Conservation (phyloP, 2,797 vertebrate genomes). For the Acridotheres tristis region DNA sequence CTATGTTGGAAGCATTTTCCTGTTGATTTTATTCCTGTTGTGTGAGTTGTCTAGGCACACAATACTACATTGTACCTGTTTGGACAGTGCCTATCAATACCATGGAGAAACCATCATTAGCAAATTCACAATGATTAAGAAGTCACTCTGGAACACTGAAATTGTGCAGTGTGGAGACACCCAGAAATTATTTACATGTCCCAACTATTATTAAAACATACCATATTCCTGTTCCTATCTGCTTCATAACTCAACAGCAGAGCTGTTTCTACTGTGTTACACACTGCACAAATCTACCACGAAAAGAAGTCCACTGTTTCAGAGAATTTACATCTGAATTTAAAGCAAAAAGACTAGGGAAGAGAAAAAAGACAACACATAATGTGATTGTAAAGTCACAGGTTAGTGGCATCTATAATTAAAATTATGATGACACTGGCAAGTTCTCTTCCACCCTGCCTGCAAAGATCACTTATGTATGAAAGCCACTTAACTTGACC, state of each 20-base stretch:
- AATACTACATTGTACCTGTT: not conserved
- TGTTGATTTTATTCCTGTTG: not conserved
- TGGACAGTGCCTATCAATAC: not conserved
- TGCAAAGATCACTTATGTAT: not conserved
- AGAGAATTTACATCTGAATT: not conserved
- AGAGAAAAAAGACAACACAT: not conserved
- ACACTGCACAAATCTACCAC: fast-evolving
- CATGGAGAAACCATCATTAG: not conserved
- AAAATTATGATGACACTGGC: not conserved
- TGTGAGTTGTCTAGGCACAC: not conserved
- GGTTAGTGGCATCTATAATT: not conserved
- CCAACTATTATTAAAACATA: not conserved
- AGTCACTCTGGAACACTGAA: not conserved
- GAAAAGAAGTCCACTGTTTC: not conserved
- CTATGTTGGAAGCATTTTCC: not conserved
- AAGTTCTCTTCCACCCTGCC: not conserved
- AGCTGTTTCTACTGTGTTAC: not conserved
- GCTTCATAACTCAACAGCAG: not conserved
- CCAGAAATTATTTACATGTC: not conserved
- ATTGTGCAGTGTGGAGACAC: not conserved
- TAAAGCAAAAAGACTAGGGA: not conserved
- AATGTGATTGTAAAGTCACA: not conserved
- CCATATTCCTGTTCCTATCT: not conserved
- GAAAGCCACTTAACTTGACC: not conserved
- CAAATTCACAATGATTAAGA: not conserved